Base-by-base conservation (phyloP, 2,113 vertebrate genomes). In the Tychaedon coryphoeus region DNA sequence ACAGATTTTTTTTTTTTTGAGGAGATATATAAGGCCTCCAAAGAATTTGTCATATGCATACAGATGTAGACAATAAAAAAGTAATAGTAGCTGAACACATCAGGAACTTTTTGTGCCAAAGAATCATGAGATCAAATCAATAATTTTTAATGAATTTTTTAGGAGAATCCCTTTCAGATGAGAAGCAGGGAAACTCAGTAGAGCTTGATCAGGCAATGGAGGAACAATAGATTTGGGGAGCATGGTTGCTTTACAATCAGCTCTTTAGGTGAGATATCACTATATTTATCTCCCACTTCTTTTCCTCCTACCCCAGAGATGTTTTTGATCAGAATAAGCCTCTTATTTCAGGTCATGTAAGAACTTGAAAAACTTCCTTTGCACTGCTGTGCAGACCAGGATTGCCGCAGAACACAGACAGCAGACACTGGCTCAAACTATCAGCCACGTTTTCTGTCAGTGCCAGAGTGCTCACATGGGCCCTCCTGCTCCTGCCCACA, bases 401-500 rank as follows among this genome's bases (percentile, higher is more conserved):
- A 19, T 57, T 61, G 45, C 36, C 31, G 48, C 0, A 10, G 47
- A 48, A 58, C 73, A 19, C 0, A 0, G 8, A n/a, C 18, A 65
- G 48, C 12, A 48, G 56, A 22, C 7, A 11, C 7, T 36, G 25
- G 17, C 20, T 28, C 34, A 40, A 40, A 77, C 58, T 3, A 9
- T 3, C 28, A 31, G 14, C 33, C 25, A 2, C 0, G 0, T 33
- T 17, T 70, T 36, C 45, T 66, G 40, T 26, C 36, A 50, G 42
- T 3, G 1, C 9, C 10, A 6, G 24, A 17, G 24, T 2, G 31
- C 5, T 3, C 15, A 7, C 26, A 14, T 0, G 9, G 15, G 1
- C 10, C 20, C 23, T 33, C 1, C n/a, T 3, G 1, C 2, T 31
- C 19, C 51, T 62, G 28, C 11, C 56, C 9, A 14, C 0, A 0